phyloP scores from a whole-genome alignment of 2,113 vertebrate species.

The Sturnira hondurensis region DNA sequence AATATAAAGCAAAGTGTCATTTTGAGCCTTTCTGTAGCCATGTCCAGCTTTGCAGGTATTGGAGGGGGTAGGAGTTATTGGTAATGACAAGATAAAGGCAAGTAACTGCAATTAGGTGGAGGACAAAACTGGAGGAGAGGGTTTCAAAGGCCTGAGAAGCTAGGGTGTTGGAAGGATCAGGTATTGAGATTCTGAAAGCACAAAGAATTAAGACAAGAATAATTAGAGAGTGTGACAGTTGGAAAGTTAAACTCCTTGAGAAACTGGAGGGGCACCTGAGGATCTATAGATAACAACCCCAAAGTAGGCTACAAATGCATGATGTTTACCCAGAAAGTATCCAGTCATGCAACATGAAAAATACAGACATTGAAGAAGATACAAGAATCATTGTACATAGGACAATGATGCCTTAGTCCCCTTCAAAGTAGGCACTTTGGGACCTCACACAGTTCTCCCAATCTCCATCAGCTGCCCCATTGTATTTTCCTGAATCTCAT shows the following conservation, averaged over 20 bases:
- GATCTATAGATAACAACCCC: neutral
- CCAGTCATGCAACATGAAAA: too few species aligned
- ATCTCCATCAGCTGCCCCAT: too few species aligned
- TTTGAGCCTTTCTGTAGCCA: slow-evolving; percentile 21
- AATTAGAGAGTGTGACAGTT: neutral
- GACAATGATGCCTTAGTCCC: too few species aligned
- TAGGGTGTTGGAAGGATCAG: neutral
- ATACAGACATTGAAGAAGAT: too few species aligned
- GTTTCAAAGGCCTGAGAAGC: neutral
- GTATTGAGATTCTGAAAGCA: neutral
- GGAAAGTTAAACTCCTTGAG: slow-evolving; percentile 29
- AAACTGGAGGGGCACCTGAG: neutral
- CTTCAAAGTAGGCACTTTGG: too few species aligned
- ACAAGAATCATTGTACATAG: too few species aligned
- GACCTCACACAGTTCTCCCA: too few species aligned
- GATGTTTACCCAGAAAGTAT: too few species aligned
- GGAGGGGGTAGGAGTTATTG: neutral
- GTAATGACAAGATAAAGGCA: neutral
- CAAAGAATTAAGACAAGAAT: neutral
- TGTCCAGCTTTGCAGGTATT: neutral
- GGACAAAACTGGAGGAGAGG: neutral
- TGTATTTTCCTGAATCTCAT: too few species aligned
- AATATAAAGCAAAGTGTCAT: slow-evolving; percentile 62
- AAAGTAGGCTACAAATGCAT: neutral
- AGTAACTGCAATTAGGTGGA: neutral